These are phyloP conservation scores for Hirtodrosophila trivittata DNA, from an alignment of 2,888 invertebrate genomes.

Conservation along the genomic window DNA sequence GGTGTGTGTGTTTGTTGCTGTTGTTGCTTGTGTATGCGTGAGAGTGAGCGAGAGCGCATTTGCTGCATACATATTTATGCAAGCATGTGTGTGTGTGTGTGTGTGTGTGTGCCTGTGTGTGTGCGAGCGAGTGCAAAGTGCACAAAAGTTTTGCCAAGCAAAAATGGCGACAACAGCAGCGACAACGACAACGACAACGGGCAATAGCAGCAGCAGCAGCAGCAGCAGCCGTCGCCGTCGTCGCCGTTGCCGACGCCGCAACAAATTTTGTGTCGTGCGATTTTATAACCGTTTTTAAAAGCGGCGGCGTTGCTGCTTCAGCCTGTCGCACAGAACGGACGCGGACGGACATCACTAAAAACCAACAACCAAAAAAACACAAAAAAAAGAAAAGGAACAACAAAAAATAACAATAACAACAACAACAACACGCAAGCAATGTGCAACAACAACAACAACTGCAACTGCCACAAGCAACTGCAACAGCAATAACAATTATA, in stretches of 20 bases:
- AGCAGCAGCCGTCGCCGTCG: conserved; percentile 19
- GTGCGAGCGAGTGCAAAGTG: conserved; percentile 72
- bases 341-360: conserved; percentile 28
- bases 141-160: conserved; percentile 70
- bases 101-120: conserved; percentile 27
- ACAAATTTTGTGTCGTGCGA: conserved; percentile 65
- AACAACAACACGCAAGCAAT: conserved; percentile 1
- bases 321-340: conserved; percentile 47
- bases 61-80: conserved; percentile 18
- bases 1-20: conserved; percentile 33
- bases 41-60: conserved; percentile 39
- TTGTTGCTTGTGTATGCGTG: conserved; percentile 31
- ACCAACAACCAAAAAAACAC: not conserved
- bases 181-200: conserved; percentile 42
- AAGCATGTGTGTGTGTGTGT: conserved; percentile 12
- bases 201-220: conserved; percentile 21
- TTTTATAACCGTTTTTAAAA: conserved; percentile 72
- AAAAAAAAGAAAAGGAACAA: conserved; percentile 7
- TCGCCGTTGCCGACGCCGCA: conserved; percentile 33
- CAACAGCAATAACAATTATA: conserved; percentile 6
- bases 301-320: conserved; percentile 63
- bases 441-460: conserved; percentile 6
- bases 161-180: conserved; percentile 70
- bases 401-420: conserved; percentile 17
- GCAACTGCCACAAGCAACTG: conserved; percentile 5